These are phyloP conservation scores for Noctua fimbriata DNA, from an alignment of 2,888 invertebrate species.

Conservation along the genomic window DNA sequence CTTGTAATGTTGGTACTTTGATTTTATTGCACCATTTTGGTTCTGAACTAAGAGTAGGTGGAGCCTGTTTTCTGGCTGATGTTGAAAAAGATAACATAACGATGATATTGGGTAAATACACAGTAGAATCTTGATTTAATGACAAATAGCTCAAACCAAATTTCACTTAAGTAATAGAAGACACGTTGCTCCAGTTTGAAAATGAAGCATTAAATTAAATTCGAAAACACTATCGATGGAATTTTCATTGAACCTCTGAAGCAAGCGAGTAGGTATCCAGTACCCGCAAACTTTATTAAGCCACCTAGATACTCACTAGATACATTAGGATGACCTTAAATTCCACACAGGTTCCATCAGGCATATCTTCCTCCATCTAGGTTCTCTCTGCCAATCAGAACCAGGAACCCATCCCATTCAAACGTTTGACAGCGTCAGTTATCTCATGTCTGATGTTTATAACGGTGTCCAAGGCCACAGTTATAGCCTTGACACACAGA, in stretches of 20 bases:
- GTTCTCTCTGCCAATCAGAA: conserved; percentile 1
- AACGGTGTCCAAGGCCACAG: conserved; percentile 68
- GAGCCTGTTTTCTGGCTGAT: background rate
- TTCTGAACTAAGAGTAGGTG: background rate
- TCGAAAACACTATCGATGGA: background rate
- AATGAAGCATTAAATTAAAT: background rate
- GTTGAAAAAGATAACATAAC: conserved; percentile 10
- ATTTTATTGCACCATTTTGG: conserved; percentile 21
- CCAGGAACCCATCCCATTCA: conserved; percentile 21
- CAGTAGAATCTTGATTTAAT: background rate
- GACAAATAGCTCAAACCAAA: background rate
- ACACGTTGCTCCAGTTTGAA: background rate
- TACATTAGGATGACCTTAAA: background rate
- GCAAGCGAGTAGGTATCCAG: background rate
- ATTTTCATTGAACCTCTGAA: background rate
- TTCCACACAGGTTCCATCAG: background rate
- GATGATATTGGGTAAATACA: background rate
- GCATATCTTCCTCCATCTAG: background rate
- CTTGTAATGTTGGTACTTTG: conserved; percentile 18
- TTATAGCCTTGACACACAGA: conserved; percentile 74
- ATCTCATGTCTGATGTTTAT: conserved; percentile 64
- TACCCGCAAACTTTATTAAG: background rate
- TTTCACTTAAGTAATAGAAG: background rate
- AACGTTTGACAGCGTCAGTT: conserved; percentile 38
- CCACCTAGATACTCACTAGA: background rate